phyloP scores from a whole-genome alignment of 2,888 invertebrate genomes.

The Drosophila vallismaia region DNA sequence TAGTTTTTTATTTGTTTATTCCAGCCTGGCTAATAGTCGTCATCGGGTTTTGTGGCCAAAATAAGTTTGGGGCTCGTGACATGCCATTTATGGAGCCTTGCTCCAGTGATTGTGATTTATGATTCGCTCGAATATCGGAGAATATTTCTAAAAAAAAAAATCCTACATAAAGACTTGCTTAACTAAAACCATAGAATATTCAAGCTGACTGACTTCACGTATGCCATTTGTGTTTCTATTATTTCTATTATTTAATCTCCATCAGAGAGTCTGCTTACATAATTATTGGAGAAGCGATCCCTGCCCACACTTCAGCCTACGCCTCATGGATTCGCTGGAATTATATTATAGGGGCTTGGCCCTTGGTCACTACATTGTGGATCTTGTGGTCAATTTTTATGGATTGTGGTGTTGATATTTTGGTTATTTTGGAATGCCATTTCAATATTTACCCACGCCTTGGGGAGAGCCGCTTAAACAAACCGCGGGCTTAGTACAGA shows the following conservation, averaged over 20 bases:
- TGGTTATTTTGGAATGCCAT: conserved; percentile 29
- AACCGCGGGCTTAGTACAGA: conserved; percentile 34
- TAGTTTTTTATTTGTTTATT: conserved; percentile 3
- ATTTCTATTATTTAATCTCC: not conserved
- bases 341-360: not conserved
- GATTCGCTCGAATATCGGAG: not conserved
- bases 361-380: too few relatives aligned
- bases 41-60: conserved; percentile 34
- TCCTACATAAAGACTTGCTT: not conserved
- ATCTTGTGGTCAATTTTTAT: not conserved
- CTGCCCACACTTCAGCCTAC: not conserved
- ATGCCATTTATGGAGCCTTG: conserved; percentile 33
- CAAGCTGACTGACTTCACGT: not conserved
- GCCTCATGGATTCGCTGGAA: not conserved
- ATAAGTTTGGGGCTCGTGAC: conserved; percentile 51
- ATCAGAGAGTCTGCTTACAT: not conserved
- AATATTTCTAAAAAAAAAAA: not conserved
- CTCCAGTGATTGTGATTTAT: conserved; percentile 8
- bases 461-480: conserved; percentile 24
- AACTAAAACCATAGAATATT: not conserved
- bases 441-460: conserved; percentile 59
- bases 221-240: not conserved
- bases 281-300: not conserved
- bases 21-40: conserved; percentile 50
- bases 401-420: conserved; percentile 18